A percentile compares a stretch with the other conserved stretches of the same genome.
Conservation (phyloP, 2,888 invertebrate species). For the Metellina segmentata region DNA sequence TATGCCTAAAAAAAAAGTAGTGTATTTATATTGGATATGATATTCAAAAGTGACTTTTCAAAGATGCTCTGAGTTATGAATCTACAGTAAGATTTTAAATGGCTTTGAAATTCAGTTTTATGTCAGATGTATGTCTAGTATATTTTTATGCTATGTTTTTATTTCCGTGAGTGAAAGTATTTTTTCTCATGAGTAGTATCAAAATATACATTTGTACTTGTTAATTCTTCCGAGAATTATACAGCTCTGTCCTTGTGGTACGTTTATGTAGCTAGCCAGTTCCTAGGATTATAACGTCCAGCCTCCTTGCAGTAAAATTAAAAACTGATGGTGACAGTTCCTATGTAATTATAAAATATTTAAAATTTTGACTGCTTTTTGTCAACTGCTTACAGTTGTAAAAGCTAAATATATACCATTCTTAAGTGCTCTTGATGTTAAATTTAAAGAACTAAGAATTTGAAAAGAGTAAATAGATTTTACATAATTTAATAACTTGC, state of each 20-base stretch:
- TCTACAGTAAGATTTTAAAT: background rate
- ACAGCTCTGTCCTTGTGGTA: conserved; percentile 52
- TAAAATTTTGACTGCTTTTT: conserved; percentile 62
- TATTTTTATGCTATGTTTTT: conserved; percentile 20
- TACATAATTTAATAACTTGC: conserved; percentile 10
- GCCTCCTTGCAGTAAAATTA: conserved; percentile 68
- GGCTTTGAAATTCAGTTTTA: conserved; percentile 17
- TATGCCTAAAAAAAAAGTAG: conserved; percentile 2
- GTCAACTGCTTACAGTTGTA: conserved; percentile 35
- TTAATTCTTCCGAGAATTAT: conserved; percentile 52
- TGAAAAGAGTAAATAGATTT: conserved; percentile 24
- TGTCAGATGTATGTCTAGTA: conserved; percentile 25
- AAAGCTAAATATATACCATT: conserved; percentile 61
- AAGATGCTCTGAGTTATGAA: background rate
- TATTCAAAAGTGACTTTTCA: background rate
- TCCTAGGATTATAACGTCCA: conserved; percentile 75
- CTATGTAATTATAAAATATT: conserved; percentile 70
- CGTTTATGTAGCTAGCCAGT: conserved; percentile 70
- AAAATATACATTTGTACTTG: conserved; percentile 41
- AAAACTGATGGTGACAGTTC: conserved; percentile 74
- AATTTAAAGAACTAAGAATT: conserved; percentile 27
- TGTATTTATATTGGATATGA: background rate
- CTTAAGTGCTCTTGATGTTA: conserved; percentile 74
- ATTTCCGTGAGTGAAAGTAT: conserved; percentile 32
- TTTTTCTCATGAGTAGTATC: conserved; percentile 13